These are phyloP conservation scores for Planococcus citri DNA, from an alignment of 1,140 invertebrate species.

Conservation along the genomic window DNA sequence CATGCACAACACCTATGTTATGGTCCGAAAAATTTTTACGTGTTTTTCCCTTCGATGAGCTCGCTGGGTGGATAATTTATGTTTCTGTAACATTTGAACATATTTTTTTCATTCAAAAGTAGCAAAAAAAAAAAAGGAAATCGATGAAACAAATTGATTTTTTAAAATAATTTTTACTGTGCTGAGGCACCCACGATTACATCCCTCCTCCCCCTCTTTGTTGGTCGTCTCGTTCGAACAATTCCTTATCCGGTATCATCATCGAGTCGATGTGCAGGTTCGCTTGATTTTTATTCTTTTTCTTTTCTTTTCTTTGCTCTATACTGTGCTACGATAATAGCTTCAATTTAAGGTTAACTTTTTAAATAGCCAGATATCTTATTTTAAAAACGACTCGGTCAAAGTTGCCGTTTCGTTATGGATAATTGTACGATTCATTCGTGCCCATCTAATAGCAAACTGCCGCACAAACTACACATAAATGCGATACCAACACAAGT, in stretches of 20 bases:
- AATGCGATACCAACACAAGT: no score
- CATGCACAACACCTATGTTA: not conserved
- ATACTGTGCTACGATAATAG: not conserved
- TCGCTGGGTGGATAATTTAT: conserved; percentile 5
- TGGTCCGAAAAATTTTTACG: not conserved
- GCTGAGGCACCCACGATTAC: no score
- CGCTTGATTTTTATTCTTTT: no score
- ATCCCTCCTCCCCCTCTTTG: no score
- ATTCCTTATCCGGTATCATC: not conserved
- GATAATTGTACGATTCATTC: conserved; percentile 18
- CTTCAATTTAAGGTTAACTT: not conserved
- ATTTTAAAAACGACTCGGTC: not conserved
- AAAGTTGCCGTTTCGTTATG: conserved; percentile 15
- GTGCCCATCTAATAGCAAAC: conserved; percentile 7
- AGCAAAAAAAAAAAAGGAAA: no score
- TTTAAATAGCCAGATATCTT: not conserved
- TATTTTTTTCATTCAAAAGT: not conserved
- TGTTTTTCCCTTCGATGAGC: not conserved
- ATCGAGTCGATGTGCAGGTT: no score
- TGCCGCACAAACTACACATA: not conserved
- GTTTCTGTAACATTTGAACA: not conserved
- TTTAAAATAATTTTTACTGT: no score
- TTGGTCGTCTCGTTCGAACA: not conserved
- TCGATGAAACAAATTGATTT: no score
- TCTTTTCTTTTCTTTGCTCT: not conserved